phyloP scores from a whole-genome alignment of 2,113 vertebrate genomes.

The Rhadina sibilatrix region DNA sequence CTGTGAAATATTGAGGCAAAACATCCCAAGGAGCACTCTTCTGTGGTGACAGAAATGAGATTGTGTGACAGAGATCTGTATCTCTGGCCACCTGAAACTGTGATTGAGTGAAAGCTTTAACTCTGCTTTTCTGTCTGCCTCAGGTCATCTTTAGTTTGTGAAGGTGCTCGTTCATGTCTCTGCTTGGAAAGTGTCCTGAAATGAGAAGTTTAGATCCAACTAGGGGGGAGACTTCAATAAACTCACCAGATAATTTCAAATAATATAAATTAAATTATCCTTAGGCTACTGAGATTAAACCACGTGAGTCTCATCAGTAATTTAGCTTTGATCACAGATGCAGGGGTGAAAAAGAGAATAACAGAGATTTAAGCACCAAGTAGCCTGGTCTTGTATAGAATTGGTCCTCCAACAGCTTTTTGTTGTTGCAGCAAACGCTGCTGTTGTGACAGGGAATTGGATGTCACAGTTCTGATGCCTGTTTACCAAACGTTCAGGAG shows the following conservation, averaged over 20 bases:
- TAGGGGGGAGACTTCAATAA: neutral
- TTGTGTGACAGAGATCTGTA: neutral
- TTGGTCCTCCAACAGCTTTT: neutral
- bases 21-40: neutral
- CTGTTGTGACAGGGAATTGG: neutral
- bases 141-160: neutral
- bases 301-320: fast-evolving
- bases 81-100: neutral
- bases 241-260: neutral
- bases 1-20: neutral
- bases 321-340: neutral
- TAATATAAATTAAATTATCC: neutral
- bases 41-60: neutral
- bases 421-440: neutral
- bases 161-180: neutral
- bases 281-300: neutral
- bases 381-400: neutral
- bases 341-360: neutral
- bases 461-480: neutral
- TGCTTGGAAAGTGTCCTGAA: neutral
- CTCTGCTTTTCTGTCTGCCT: neutral
- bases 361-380: neutral
- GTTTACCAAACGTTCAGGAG: neutral
- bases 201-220: neutral
- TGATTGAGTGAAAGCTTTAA: neutral